Evolutionary conservation across 2,113 vertebrate genomes (phyloP).

Genomic region (Pimephales promelas): DNA sequence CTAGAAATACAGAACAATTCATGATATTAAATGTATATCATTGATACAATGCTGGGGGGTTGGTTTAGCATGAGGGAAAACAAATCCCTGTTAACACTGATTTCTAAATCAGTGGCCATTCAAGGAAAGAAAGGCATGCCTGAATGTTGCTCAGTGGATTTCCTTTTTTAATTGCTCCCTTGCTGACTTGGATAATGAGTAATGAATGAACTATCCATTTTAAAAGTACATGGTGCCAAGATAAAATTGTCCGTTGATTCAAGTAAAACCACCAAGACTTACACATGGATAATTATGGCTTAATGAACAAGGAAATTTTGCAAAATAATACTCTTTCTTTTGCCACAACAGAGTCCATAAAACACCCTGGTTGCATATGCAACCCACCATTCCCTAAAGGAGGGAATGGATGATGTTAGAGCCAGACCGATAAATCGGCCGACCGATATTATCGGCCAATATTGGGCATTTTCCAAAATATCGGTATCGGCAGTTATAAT

Average conservation of each 20-base stretch:
- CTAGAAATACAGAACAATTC: background rate
- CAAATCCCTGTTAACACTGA: conserved; percentile 1
- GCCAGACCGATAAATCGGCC: no score
- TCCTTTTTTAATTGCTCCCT: conserved; percentile 12
- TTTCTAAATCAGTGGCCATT: background rate
- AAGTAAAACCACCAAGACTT: background rate
- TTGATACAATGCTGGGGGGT: background rate
- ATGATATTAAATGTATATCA: background rate
- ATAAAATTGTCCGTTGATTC: background rate
- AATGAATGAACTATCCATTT: conserved; percentile 10
- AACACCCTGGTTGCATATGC: no score
- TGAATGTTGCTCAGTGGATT: background rate
- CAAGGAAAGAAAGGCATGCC: background rate
- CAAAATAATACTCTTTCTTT: background rate
- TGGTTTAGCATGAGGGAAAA: background rate
- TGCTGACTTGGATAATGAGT: background rate
- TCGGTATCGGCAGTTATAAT: no score
- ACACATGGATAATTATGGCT: background rate
- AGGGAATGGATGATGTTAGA: no score
- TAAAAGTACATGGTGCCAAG: background rate
- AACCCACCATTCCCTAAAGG: no score
- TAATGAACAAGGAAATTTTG: background rate
- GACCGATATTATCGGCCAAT: no score
- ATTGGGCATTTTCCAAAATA: no score
- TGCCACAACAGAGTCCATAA: background rate